These are phyloP conservation scores for Periophthalmus modestus DNA, from an alignment of 2,113 vertebrate genomes.

Conservation along the genomic window DNA sequence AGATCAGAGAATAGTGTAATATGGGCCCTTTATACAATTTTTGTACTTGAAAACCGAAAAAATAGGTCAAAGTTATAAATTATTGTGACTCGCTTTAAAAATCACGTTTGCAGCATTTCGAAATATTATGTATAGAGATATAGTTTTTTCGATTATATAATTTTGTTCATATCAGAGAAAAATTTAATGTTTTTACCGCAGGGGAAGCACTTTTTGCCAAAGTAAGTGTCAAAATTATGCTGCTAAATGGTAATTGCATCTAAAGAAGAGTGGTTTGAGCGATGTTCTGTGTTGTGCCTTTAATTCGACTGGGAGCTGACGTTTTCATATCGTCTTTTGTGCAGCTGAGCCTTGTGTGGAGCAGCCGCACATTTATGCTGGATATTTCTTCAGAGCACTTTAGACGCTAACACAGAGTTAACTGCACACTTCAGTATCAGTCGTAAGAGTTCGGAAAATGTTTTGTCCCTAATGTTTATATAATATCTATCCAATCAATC, in stretches of 20 bases:
- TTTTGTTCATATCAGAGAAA: neutral
- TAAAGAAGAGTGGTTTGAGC: slow-evolving; percentile 10
- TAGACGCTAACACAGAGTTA: neutral
- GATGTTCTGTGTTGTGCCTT: slow-evolving; percentile 47
- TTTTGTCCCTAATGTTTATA: neutral
- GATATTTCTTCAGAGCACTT: slow-evolving; percentile 48
- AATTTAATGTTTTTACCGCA: neutral
- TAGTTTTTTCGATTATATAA: no score
- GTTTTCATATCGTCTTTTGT: no score
- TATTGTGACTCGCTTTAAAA: neutral
- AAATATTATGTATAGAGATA: neutral
- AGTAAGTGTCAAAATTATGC: slow-evolving; percentile 19
- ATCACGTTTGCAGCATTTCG: neutral
- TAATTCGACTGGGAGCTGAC: no score
- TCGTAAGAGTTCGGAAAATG: no score
- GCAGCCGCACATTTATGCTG: slow-evolving; percentile 62
- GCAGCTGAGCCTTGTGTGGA: no score
- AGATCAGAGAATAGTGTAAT: no score
- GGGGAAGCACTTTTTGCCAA: slow-evolving; percentile 8
- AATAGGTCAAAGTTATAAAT: slow-evolving; percentile 3
- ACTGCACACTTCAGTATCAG: neutral
- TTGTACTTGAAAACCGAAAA: slow-evolving; percentile 3
- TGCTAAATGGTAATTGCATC: neutral
- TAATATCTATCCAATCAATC: neutral
- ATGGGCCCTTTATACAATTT: no score